Evolutionary conservation across 2,888 invertebrate genomes (phyloP), one percentile per base, ranked within the genome.

Genomic region (Bibio marci): DNA sequence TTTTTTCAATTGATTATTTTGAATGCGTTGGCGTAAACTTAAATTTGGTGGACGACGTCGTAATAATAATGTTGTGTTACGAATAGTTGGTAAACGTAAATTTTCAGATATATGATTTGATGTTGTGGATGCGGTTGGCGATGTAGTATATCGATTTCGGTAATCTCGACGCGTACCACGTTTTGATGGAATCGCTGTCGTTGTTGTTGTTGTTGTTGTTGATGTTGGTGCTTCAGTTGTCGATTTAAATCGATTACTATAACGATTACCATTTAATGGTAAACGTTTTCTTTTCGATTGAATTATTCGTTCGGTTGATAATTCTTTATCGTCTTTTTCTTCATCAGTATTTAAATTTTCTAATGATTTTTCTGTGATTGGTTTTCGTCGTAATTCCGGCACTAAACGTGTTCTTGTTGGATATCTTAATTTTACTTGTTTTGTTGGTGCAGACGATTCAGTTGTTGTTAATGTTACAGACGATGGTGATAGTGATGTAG

Each of bases 401-500:
- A 45, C 28, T 22, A 46, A 40, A 8, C 46, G 41, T 34, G 38
- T 46, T 41, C 45, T 39, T 6, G 47, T 42, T 35, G 45, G 44
- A 33, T 44, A 44, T 22, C 46, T 39, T 25, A 42, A 31, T 31
- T 46, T 41, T 25, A 42, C 40, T 13, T 38, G 43, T 12, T 44
- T 40, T n/a, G 38, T 37, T 10, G 36, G 26, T 8, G 37, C 33
- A 28, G 38, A 32, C 12, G 43, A 39, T 36, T 37, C 14, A 19
- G 39, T 22, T 15, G 34, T 13, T 25, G 39, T 42, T 12, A 65
- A 65, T n/a, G 65, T 62, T 37, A 61, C 62, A 6, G 38, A 11
- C n/a, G 33, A 34, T 10, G 42, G 41, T 14, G 65, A 63, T 17
- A 64, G 62, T 37, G 61, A 62, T 7, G 70, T 67, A 1, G 71